Base-by-base conservation (phyloP, 37 sponge, comb jelly and placozoan species). In the Beroe forskalii region DNA sequence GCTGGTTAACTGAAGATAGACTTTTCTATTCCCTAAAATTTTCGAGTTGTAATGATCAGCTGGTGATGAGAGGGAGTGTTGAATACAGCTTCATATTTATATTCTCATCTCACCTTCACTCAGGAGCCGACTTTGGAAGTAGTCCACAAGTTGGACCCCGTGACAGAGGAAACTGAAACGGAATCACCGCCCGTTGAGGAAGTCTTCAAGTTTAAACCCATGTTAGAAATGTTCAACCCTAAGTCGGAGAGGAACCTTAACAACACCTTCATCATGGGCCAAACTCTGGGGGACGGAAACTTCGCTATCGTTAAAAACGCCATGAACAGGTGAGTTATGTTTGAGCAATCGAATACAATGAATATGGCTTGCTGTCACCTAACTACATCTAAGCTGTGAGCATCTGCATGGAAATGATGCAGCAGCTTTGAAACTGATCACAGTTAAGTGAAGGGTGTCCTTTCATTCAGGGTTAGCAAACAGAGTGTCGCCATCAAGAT, bases 401-500 rank as follows among this genome's bases (percentile, higher is more conserved):
- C n/a, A n/a, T n/a, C n/a, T n/a, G n/a, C n/a, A n/a, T n/a, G n/a
- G n/a, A n/a, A n/a, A n/a, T n/a, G n/a, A n/a, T n/a, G n/a, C n/a
- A n/a, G n/a, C n/a, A n/a, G n/a, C n/a, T n/a, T n/a, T n/a, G n/a
- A n/a, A n/a, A n/a, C n/a, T n/a, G n/a, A n/a, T n/a, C n/a, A n/a
- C n/a, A n/a, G n/a, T n/a, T n/a, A n/a, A n/a, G n/a, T n/a, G n/a
- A n/a, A n/a, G n/a, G n/a, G n/a, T n/a, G n/a, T n/a, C n/a, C n/a
- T n/a, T n/a, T 64, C 31, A 6, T 22, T 22, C 66, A 64, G 66
- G 31, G 25, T 22, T n/a, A 64, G 30, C 4, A 27, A 27, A 28
- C 30, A 64, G 25, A 27, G 55, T 38, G 86, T 80, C 4, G 86
- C 86, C 8, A 80, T 95, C 35, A 91, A 94, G 55, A 91, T 91